Evolutionary conservation across 2,888 invertebrate species (phyloP), one percentile per base, ranked within the genome.

Genomic region (Quadroppia sp.): DNA sequence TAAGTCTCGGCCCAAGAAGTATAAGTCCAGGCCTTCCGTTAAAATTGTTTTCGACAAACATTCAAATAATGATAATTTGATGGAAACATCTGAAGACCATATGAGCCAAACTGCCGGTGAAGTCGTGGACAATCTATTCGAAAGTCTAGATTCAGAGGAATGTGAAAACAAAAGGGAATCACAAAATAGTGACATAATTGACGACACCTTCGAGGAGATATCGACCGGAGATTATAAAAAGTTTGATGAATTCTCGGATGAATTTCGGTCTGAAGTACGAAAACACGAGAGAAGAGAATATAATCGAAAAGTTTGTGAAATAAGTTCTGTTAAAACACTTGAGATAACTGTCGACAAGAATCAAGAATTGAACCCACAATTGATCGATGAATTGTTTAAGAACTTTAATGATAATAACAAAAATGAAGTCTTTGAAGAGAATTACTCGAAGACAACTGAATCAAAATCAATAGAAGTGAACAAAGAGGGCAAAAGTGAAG

Each of bases 191-290:
- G 25, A 61, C n/a, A 61, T 32, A 61, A 67, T 1, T 15, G 42
- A 23, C 7, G 67, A 67, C 23, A 11, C 40, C 11, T 67, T 67
- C 17, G 67, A 67, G 23, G 67, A 40, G 67, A 67, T 67, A 67
- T n/a, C 40, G n/a, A 67, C 17, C 42, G 67, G 67, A 17, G 67
- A 67, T 4, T 67, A 67, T 20, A 67, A 67, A 36, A 36, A 40
- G 17, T 67, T 67, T 36, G 67, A 67, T 20, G 67, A 67, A 13
- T 67, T 67, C 40, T 67, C 67, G 1, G 67, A 67, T 23, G 36
- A 42, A 23, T 67, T 67, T 13, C 42, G 40, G 2, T 36, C 25
- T 11, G 67, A 67, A 20, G 40, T 23, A 11, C 9, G 20, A 67
- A 67, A 42, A 42, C 23, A 36, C 6, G 40, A 40, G 2, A 67